Base-by-base conservation (phyloP, 2,113 vertebrate genomes). In the Anguilla rostrata region DNA sequence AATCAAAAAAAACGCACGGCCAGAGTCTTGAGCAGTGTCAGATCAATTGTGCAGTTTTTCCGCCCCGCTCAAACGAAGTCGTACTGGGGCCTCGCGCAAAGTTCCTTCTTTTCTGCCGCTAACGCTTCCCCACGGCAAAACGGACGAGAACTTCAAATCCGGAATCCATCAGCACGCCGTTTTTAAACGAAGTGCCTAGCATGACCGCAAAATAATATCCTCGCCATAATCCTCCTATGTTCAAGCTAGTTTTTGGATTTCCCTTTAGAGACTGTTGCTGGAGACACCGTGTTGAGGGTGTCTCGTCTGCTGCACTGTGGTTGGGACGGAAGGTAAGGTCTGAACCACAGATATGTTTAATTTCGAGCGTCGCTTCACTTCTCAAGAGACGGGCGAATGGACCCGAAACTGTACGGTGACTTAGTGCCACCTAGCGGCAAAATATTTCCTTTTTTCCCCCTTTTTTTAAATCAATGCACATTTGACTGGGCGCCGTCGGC, bases 401-500 rank as follows among this genome's bases (percentile, higher is more conserved):
- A 84, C 43, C 8, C 3, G 20, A 39, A 56, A 57, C 78, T 63
- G 6, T 34, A 78, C 85, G 39, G 85, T 86, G 79, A 29, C 39
- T 60, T 63, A 86, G 81, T 78, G 85, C 85, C 85, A 81, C 79
- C 85, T 86, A 81, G 78, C 60, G 85, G 22, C 60, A 66, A 81
- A 0, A 34, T 11, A 12, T 75, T 11, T 8, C 8, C 34, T 34
- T 34, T 34, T 34, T 34, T 34, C n/a, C 7, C 9, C 49, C 29
- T 53, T 20, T 15, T 75, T 53, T 12, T 71, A 6, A 46, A 49
- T 22, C 41, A 56, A 39, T 39, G 18, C 34, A 11, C 26, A 12
- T 34, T n/a, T 34, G n/a, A 34, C 7, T 11, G 71, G 71, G 71
- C 34, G n/a, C n/a, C 71, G 26, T 75, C 71, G 6, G 71, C 5